phyloP scores from a whole-genome alignment of 2,113 vertebrate genomes.

The Burhinus bistriatus region DNA sequence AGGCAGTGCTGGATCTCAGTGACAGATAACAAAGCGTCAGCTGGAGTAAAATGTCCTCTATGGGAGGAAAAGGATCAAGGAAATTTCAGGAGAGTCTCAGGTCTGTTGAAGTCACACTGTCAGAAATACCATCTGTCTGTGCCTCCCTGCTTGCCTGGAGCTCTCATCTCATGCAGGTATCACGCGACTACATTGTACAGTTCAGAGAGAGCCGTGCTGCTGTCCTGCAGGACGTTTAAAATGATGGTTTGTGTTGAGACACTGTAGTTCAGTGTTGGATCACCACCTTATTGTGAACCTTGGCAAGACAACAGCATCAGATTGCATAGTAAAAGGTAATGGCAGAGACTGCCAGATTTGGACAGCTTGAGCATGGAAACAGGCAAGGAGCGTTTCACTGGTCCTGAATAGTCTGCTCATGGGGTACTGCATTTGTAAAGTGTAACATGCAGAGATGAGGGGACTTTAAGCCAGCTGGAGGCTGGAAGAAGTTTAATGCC shows the following conservation, averaged over 20 bases:
- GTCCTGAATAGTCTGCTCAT: not conserved
- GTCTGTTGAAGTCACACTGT: not conserved
- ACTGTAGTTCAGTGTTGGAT: not conserved
- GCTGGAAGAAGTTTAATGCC: not conserved
- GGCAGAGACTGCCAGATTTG: not conserved
- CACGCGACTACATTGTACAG: not conserved
- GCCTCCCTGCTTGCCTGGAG: not conserved
- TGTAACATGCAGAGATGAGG: not conserved
- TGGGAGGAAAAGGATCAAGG: not conserved
- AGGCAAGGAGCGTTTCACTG: not conserved
- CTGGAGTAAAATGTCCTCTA: not conserved
- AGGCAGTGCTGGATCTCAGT: not conserved
- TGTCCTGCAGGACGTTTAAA: not conserved
- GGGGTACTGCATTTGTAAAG: not conserved
- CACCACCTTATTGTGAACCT: not conserved
- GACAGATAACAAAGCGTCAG: not conserved
- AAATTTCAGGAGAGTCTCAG: not conserved
- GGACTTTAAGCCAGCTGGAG: fast-evolving
- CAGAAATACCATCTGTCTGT: not conserved
- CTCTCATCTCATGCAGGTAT: not conserved
- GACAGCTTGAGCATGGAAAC: not conserved
- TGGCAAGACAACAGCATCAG: not conserved
- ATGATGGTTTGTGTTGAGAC: not conserved
- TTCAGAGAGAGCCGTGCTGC: not conserved
- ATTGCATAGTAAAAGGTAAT: not conserved